Conservation (phyloP, 92 coral and sea anemone genomes). For the Isaurus tuberculatus region DNA sequence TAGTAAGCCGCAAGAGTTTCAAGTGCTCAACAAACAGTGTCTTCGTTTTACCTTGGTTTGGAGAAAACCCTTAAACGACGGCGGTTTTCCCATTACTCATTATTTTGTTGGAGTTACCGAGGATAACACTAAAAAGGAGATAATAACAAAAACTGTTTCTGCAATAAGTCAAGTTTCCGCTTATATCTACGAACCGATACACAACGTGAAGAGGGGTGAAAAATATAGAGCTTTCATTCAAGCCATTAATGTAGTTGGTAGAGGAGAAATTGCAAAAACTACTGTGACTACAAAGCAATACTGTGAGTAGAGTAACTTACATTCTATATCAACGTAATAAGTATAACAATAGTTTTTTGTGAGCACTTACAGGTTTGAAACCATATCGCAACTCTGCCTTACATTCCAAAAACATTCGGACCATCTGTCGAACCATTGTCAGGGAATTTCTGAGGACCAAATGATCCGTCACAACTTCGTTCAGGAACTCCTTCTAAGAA, state of each 20-base stretch:
- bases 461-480: no score
- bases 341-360: no score
- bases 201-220: not conserved
- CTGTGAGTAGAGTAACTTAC: not conserved
- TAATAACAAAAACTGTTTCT: not conserved
- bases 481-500: no score
- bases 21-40: not conserved
- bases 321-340: not conserved
- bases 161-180: not conserved
- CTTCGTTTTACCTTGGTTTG: not conserved
- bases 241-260: constrained; percentile 9
- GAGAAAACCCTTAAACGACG: not conserved
- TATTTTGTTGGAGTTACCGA: not conserved
- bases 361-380: no score
- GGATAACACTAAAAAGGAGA: not conserved
- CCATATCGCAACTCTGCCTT: no score
- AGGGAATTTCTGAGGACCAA: no score
- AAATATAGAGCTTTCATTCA: not conserved
- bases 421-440: no score
- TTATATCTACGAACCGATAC: not conserved
- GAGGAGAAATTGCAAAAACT: not conserved
- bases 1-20: not conserved
- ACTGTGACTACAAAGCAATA: constrained; percentile 5
- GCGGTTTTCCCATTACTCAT: not conserved
- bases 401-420: no score